These are phyloP conservation scores for Amblyjoppa proteus DNA, from an alignment of 2,888 invertebrate genomes.

Conservation along the genomic window DNA sequence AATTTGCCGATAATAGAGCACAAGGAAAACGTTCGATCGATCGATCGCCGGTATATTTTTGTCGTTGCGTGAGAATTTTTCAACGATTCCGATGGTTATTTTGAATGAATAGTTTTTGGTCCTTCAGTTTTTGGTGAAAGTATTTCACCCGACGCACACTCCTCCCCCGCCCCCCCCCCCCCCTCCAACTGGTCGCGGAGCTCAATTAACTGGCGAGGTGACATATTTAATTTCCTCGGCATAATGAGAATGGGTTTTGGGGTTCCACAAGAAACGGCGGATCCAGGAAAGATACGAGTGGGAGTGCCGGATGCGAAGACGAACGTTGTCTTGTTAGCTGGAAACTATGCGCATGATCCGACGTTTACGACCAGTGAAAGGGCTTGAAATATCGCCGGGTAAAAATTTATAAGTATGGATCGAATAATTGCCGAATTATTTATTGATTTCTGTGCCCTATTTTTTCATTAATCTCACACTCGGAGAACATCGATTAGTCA, in stretches of 20 bases:
- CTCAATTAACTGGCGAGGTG: constrained; percentile 81
- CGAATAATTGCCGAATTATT: not conserved
- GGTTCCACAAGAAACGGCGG: constrained; percentile 64
- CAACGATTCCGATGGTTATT: not conserved
- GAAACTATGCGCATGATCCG: constrained; percentile 3
- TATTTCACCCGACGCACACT: constrained; percentile 3
- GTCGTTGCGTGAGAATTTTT: constrained; percentile 58
- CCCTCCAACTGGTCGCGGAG: constrained; percentile 50
- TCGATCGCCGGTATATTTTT: constrained; percentile 65
- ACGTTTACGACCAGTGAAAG: not conserved
- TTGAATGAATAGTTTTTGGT: constrained; percentile 37
- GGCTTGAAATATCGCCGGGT: not conserved
- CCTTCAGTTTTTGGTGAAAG: constrained; percentile 29
- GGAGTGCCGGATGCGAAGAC: constrained; percentile 72
- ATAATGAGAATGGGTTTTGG: constrained; percentile 82
- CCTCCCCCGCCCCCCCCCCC: not conserved
- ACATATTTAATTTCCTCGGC: constrained; percentile 83
- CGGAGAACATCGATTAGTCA: too few species aligned
- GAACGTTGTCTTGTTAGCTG: constrained; percentile 40
- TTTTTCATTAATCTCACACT: too few species aligned
- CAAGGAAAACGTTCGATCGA: constrained; percentile 56
- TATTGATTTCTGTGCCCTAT: not conserved
- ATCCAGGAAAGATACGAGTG: constrained; percentile 76
- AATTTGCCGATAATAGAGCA: constrained; percentile 70
- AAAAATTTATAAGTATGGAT: not conserved